Conservation (phyloP, 2,888 invertebrate genomes). For the Hydriomena furcata region DNA sequence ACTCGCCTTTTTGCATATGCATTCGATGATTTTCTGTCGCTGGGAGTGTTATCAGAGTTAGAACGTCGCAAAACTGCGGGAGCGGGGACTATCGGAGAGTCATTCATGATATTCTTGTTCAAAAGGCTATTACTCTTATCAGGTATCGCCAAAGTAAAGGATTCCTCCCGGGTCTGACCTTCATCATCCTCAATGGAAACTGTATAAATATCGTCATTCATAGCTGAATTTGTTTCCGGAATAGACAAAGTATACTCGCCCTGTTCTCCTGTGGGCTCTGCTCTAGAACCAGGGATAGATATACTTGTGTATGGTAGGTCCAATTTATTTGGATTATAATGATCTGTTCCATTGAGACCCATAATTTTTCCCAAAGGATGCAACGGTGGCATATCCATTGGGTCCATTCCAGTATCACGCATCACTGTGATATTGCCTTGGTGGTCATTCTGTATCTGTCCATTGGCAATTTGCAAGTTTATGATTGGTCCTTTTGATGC, state of each 20-base stretch:
- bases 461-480: slow-evolving; percentile 87
- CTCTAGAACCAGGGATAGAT: slow-evolving; percentile 75
- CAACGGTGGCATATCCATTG: slow-evolving; percentile 70
- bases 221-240: slow-evolving; percentile 77
- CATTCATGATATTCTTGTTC: slow-evolving; percentile 63
- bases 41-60: slow-evolving; percentile 75
- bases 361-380: slow-evolving; percentile 67
- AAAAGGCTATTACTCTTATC: slow-evolving; percentile 76
- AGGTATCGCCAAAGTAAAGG: slow-evolving; percentile 74
- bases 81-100: slow-evolving; percentile 62
- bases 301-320: slow-evolving; percentile 67
- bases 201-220: slow-evolving; percentile 81
- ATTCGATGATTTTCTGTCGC: slow-evolving; percentile 64
- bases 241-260: slow-evolving; percentile 78
- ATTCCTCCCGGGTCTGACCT: slow-evolving; percentile 65
- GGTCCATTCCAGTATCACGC: slow-evolving; percentile 69
- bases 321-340: slow-evolving; percentile 56
- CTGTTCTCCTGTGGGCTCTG: slow-evolving; percentile 76
- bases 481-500: slow-evolving; percentile 84
- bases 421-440: slow-evolving; percentile 85
- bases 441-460: slow-evolving; percentile 84
- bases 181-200: slow-evolving; percentile 79
- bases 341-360: slow-evolving; percentile 64
- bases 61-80: slow-evolving; percentile 78
- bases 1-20: slow-evolving; percentile 71